Base-by-base conservation (phyloP, 2,113 vertebrate genomes). In the Sardina pilchardus region DNA sequence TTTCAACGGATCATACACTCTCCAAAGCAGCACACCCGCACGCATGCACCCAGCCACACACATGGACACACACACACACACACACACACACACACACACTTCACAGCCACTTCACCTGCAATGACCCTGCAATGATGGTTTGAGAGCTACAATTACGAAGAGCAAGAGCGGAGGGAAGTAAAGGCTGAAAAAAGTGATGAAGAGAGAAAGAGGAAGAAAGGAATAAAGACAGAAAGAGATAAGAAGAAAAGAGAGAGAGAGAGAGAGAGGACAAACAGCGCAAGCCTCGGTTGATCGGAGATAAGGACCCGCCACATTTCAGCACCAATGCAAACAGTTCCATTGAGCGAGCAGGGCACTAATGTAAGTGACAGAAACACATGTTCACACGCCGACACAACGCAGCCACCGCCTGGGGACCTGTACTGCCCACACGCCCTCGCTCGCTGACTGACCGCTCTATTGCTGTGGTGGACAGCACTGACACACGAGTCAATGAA, bases 121-220 rank as follows among this genome's bases (percentile, higher is more conserved):
- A 85, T 75, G 83, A 86, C 43, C 63, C 63, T 67, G 63, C 63
- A 67, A 67, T 67, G 63, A 67, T 26, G 63, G 63, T 67, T 26
- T n/a, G 63, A 67, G n/a, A 67, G n/a, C 63, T 67, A 30, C n/a
- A 67, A 88, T 75, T 83, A 44, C 81, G 7, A 83, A 56, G 34
- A 34, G 34, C 30, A 44, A 4, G 53, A 7, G 7, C 2, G 24
- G 17, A 47, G 17, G 78, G 78, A 71, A 80, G 10, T 2, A 34
- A 34, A 30, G 53, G 43, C 59, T 78, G 34, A 34, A 80, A 39
- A 83, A 67, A 30, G 26, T 30, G 63, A 78, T 39, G 14, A 78
- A 17, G 30, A 36, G 63, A 14, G 30, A 30, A 34, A 71, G 26
- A 71, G 63, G 30, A 30, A 71, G 63, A 71, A 30, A 71, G 63